These are phyloP conservation scores for Amphiprion percula DNA, from an alignment of 2,113 vertebrate species.

Conservation along the genomic window DNA sequence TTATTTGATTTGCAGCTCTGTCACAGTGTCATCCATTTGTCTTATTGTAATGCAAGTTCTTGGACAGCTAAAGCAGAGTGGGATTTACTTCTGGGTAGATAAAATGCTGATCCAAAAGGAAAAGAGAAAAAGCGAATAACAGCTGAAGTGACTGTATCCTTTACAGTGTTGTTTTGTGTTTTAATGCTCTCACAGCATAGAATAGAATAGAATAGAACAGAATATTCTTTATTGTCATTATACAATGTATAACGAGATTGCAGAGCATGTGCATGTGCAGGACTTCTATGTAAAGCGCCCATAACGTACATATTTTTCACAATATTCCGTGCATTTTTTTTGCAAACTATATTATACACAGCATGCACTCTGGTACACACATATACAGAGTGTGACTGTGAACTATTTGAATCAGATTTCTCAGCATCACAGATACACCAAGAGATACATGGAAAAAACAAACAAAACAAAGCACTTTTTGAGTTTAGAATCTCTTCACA, in stretches of 20 bases:
- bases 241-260: too few relatives aligned
- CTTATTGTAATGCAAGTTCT: conserved; percentile 35
- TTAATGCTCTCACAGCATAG: neutral
- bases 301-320: neutral
- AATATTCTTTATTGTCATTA: too few relatives aligned
- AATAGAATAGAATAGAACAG: too few relatives aligned
- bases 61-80: conserved; percentile 14
- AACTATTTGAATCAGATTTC: neutral
- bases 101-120: conserved; percentile 4
- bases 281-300: neutral
- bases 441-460: conserved; percentile 9
- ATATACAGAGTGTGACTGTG: conserved; percentile 10
- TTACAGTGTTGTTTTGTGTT: neutral
- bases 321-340: too few relatives aligned
- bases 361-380: neutral
- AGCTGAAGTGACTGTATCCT: conserved; percentile 8
- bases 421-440: conserved; percentile 9
- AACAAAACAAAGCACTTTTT: conserved; percentile 41
- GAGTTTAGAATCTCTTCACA: conserved; percentile 26
- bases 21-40: conserved; percentile 38
- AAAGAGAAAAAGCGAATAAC: neutral
- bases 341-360: neutral
- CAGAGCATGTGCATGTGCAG: neutral
- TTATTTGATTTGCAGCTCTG: conserved; percentile 40
- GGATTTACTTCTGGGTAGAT: conserved; percentile 33